Conservation (phyloP, 2,888 invertebrate species). For the Choristoneura rosaceana region DNA sequence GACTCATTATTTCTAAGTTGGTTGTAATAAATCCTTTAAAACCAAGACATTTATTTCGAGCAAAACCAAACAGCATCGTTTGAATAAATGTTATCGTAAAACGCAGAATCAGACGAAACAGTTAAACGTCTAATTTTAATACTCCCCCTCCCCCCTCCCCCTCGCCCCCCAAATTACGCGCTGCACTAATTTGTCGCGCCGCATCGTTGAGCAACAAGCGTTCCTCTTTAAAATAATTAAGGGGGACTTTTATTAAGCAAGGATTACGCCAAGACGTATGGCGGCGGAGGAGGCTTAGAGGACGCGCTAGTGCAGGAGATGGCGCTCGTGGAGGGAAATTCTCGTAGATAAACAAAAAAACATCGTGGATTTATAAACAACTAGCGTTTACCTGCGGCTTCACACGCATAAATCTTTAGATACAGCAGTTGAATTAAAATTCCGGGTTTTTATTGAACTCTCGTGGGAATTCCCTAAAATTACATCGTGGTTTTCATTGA, state of each 20-base stretch:
- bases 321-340: no score
- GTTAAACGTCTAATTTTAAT: slow-evolving; percentile 20
- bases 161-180: slow-evolving; percentile 14
- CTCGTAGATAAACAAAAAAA: no score
- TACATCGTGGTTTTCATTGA: no score
- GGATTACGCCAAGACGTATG: slow-evolving; percentile 4
- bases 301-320: no score
- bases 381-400: no score
- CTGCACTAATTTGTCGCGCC: slow-evolving; percentile 11
- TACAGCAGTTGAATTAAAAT: no score
- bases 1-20: no score
- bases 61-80: background rate
- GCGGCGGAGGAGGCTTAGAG: background rate
- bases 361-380: no score
- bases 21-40: no score
- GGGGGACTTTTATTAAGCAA: slow-evolving; percentile 12
- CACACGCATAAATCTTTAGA: no score
- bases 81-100: background rate
- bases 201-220: background rate
- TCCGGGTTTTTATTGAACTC: no score
- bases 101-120: slow-evolving; percentile 11
- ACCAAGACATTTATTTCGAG: background rate
- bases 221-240: slow-evolving; percentile 19
- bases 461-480: no score
- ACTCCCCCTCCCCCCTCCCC: background rate